Conservation (phyloP, 1,140 invertebrate genomes). For the Phenacoccus solenopsis region DNA sequence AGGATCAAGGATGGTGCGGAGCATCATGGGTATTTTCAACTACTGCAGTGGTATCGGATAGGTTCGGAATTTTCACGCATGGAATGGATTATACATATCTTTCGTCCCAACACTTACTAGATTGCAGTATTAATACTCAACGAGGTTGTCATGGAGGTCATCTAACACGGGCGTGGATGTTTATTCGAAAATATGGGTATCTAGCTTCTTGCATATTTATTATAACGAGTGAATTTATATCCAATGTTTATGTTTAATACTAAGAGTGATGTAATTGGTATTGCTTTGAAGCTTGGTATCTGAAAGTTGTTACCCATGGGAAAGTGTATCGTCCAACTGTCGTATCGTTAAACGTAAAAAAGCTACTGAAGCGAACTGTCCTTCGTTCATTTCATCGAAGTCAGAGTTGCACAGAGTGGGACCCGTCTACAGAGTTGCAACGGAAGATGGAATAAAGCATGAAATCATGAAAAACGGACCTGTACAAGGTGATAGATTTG, state of each 20-base stretch:
- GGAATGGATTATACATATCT: constrained; percentile 54
- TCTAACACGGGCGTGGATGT: constrained; percentile 82
- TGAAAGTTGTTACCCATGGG: constrained; percentile 70
- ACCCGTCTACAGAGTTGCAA: constrained; percentile 66
- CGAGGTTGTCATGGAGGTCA: constrained; percentile 75
- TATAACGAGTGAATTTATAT: neutral
- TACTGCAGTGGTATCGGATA: constrained; percentile 61
- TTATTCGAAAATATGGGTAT: constrained; percentile 68
- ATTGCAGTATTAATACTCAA: constrained; percentile 63
- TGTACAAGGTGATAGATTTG: constrained; percentile 55
- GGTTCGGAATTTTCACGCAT: constrained; percentile 67
- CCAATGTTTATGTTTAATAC: neutral
- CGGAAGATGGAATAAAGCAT: constrained; percentile 75
- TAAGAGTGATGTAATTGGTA: neutral
- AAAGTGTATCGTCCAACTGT: constrained; percentile 44
- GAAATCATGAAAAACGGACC: constrained; percentile 83
- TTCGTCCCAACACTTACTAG: constrained; percentile 72
- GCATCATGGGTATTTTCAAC: constrained; percentile 87
- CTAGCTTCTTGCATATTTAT: constrained; percentile 16
- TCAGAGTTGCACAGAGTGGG: constrained; percentile 59
- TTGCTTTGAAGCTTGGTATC: constrained; percentile 50
- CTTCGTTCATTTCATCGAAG: constrained; percentile 38
- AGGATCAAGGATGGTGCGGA: constrained; percentile 81
- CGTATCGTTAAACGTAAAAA: constrained; percentile 21
- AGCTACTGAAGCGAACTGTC: constrained; percentile 29